A percentile compares a stretch with the other conserved stretches of the same genome.
These are phyloP conservation scores for Seira ritae DNA, from an alignment of 2,888 invertebrate species.

Conservation along the genomic window DNA sequence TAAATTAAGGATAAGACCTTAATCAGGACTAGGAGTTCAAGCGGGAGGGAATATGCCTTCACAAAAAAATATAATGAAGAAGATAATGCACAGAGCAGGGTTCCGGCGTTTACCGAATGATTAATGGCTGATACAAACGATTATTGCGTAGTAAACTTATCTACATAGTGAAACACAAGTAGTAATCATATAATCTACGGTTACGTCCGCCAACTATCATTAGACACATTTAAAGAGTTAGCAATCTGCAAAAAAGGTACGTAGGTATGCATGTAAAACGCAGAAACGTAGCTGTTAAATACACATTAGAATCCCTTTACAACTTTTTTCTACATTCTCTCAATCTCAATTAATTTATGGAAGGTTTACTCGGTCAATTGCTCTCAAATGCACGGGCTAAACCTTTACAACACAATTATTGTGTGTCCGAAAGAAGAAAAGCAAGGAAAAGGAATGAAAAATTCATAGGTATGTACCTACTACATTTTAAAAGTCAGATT, in stretches of 20 bases:
- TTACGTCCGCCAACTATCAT: constrained; percentile 48
- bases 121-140: constrained; percentile 31
- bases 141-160: constrained; percentile 19
- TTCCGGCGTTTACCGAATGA: constrained; percentile 40
- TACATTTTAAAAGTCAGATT: no score
- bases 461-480: no score
- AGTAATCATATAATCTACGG: constrained; percentile 39
- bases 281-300: not conserved
- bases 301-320: constrained; percentile 14
- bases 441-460: no score
- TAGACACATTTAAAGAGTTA: constrained; percentile 21
- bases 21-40: no score
- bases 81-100: constrained; percentile 18
- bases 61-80: not conserved
- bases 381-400: not conserved
- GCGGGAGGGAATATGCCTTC: not conserved
- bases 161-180: not conserved
- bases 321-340: constrained; percentile 20
- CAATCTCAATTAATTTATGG: constrained; percentile 48
- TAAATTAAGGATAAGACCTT: not conserved
- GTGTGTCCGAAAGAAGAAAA: no score
- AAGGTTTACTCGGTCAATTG: not conserved
- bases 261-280: not conserved
- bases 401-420: no score
- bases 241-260: constrained; percentile 15